Evolutionary conservation across 1,140 invertebrate species (phyloP), one percentile per base, ranked within the genome.

Genomic region (Pantala flavescens): DNA sequence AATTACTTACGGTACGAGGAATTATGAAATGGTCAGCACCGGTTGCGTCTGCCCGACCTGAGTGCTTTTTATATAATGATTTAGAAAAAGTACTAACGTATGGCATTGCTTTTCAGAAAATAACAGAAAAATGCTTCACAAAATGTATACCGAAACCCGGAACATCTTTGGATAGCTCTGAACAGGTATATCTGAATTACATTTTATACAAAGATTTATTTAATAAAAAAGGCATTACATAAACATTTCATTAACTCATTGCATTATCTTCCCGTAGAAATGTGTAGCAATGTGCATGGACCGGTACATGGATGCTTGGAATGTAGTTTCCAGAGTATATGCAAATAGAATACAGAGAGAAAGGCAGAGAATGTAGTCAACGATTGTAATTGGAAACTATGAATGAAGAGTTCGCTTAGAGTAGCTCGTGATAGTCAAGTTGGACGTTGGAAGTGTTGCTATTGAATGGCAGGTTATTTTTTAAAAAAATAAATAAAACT

Each of bases 261-360:
- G 28, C n/a, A 36, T 36, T 77, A 75, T 81, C 76, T 80, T 88
- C 88, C 73, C 85, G 9, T 9, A 95, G 90, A 98, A 98, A 91
- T 98, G 97, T 84, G 87, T 98, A 77, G 93, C 94, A 16, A 95
- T 98, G 93, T 98, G 95, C 83, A 97, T 97, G 95, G 96, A 98
- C 83, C 88, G 96, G 78, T 98, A 96, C 84, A 96, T 98, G 92
- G 97, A 98, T 82, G 89, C 95, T 9, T 97, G 93, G 89, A 95
- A 96, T 84, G 84, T 96, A 72, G 93, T 98, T 36, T 94, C 93
- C 19, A 87, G 89, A 82, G 89, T 93, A 1, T 89, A 89, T 78
- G 83, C 82, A 24, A 83, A 79, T 81, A 87, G 95, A 80, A 85
- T 97, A 78, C 91, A 94, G 81, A 84, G 88, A 78, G 92, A 94